phyloP scores from a whole-genome alignment of 2,888 invertebrate species.

The Amphipyra berbera region DNA sequence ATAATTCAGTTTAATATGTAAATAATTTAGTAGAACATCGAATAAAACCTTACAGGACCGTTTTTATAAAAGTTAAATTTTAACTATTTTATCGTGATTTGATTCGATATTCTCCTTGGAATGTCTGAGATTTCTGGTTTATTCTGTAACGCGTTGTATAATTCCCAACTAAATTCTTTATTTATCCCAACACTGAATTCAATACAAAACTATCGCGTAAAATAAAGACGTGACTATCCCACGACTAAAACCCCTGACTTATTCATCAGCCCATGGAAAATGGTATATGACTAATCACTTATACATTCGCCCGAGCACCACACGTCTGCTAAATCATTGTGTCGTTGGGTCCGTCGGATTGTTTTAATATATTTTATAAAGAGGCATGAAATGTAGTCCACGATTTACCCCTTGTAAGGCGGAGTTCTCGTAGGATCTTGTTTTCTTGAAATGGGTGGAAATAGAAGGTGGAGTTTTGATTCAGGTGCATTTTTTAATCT shows the following conservation, averaged over 20 bases:
- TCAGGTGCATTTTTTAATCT: background rate
- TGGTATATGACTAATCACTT: conserved; percentile 39
- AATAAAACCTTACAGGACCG: no score
- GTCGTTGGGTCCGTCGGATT: conserved; percentile 18
- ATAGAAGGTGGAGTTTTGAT: conserved; percentile 2
- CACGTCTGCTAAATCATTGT: conserved; percentile 46
- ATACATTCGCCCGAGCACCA: conserved; percentile 45
- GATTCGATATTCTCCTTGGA: no score
- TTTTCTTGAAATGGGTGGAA: conserved; percentile 19
- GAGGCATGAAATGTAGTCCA: conserved; percentile 33
- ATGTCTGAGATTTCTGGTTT: no score
- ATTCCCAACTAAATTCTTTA: no score
- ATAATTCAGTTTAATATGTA: no score
- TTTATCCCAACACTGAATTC: background rate
- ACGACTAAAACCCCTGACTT: conserved; percentile 29
- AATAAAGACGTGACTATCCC: conserved; percentile 29
- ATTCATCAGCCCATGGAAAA: conserved; percentile 38
- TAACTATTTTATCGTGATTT: no score
- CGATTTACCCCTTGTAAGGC: conserved; percentile 42
- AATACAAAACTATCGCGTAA: conserved; percentile 11
- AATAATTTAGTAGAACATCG: no score
- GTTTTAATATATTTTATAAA: conserved; percentile 2
- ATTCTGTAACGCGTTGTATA: no score
- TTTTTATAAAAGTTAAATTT: no score
- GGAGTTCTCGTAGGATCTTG: conserved; percentile 14